A percentile compares a stretch with the other conserved stretches of the same genome.
phyloP scores from a whole-genome alignment of 2,888 invertebrate species.

The Ormyrus thymus region DNA sequence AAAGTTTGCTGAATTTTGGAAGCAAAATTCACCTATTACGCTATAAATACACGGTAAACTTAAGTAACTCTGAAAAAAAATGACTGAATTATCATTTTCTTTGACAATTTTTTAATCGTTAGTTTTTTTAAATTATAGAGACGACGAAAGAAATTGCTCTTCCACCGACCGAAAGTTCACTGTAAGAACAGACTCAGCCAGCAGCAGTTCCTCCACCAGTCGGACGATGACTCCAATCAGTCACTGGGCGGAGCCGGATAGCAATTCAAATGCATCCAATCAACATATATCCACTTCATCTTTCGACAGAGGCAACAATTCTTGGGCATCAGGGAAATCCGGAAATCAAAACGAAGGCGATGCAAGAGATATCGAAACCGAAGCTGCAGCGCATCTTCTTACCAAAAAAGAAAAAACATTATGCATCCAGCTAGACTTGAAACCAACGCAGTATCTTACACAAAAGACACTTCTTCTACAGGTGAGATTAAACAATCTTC shows the following conservation, averaged over 20 bases:
- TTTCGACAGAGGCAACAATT: conserved; percentile 75
- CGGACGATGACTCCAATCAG: conserved; percentile 74
- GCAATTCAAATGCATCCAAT: conserved; percentile 69
- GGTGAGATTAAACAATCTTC: conserved; percentile 71
- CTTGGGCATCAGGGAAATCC: conserved; percentile 74
- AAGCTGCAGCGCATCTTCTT: conserved; percentile 72
- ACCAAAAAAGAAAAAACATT: conserved; percentile 73
- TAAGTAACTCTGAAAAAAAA: conserved; percentile 1
- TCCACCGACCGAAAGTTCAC: conserved; percentile 92
- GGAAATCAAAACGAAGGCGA: conserved; percentile 62
- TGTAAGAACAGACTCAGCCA: conserved; percentile 80
- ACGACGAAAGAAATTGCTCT: conserved; percentile 86
- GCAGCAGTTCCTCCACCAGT: conserved; percentile 70
- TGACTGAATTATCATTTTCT: neutral
- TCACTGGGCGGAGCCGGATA: conserved; percentile 72
- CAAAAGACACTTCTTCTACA: conserved; percentile 90
- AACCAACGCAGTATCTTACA: conserved; percentile 91
- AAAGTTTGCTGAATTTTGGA: conserved; percentile 24
- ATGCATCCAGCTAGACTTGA: conserved; percentile 81
- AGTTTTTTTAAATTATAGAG: conserved; percentile 76
- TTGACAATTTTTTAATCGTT: neutral
- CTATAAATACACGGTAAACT: conserved; percentile 35
- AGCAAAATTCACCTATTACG: conserved; percentile 8
- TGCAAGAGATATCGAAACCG: conserved; percentile 69
- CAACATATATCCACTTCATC: conserved; percentile 66